Evolutionary conservation across 2,888 invertebrate genomes (phyloP).

Genomic region (Thysanoteuthis rhombus): DNA sequence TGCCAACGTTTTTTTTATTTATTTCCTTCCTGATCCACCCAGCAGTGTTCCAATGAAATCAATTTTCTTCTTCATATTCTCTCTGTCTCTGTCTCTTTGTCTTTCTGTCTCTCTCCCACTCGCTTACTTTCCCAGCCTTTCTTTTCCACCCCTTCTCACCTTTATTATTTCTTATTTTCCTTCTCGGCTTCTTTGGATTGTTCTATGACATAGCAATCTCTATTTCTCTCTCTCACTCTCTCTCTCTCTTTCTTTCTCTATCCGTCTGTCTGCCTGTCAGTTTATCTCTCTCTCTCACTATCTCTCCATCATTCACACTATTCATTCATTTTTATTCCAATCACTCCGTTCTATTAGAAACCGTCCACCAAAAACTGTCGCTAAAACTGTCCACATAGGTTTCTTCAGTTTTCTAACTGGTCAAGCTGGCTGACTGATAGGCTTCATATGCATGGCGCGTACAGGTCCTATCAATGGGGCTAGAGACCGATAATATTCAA

Average conservation of each 20-base stretch:
- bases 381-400: no score
- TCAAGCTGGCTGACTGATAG: no score
- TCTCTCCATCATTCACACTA: background rate
- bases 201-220: no score
- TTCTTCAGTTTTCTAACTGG: no score
- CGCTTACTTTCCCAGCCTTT: background rate
- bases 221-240: background rate
- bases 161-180: no score
- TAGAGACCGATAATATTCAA: no score
- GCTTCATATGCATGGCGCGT: no score
- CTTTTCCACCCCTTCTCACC: background rate
- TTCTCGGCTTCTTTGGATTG: no score
- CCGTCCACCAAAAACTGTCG: no score
- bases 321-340: no score
- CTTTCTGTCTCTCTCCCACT: background rate
- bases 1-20: background rate
- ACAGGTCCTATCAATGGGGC: no score
- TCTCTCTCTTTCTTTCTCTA: background rate
- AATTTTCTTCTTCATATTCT: background rate
- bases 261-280: background rate
- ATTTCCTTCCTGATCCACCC: background rate
- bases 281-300: background rate
- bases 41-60: background rate
- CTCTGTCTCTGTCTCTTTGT: background rate
- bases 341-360: no score